Evolutionary conservation across 2,113 vertebrate genomes (phyloP).

Genomic region (Lycocorax pyrrhopterus): DNA sequence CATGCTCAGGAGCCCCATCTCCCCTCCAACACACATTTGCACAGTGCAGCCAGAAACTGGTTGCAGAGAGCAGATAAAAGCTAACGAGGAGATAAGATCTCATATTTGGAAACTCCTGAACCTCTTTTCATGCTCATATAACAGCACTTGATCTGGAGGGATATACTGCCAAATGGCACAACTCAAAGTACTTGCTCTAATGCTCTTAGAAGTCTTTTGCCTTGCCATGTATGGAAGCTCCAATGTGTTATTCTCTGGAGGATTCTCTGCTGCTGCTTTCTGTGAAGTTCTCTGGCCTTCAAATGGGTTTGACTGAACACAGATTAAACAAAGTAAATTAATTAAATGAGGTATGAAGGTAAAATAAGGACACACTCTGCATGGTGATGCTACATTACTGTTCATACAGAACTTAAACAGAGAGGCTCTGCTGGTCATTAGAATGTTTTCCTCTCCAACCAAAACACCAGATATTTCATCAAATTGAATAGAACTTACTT

Average conservation of each 20-base stretch:
- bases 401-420: neutral
- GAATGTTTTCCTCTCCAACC: neutral
- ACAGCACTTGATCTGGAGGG: neutral
- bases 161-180: neutral
- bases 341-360: neutral
- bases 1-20: neutral
- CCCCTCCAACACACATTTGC: neutral
- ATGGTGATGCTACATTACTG: neutral
- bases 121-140: neutral
- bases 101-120: neutral
- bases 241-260: neutral
- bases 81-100: neutral
- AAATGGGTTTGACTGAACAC: neutral
- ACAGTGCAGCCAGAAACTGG: neutral
- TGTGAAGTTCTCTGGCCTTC: neutral
- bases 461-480: neutral
- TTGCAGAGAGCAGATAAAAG: neutral
- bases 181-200: neutral
- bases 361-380: neutral
- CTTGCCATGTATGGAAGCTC: neutral
- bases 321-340: neutral
- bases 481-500: conserved; percentile 75
- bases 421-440: neutral
- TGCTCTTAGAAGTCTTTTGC: neutral
- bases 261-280: neutral